These are phyloP conservation scores for Gallinago stenura DNA, from an alignment of 2,797 vertebrate species.

Conservation along the genomic window DNA sequence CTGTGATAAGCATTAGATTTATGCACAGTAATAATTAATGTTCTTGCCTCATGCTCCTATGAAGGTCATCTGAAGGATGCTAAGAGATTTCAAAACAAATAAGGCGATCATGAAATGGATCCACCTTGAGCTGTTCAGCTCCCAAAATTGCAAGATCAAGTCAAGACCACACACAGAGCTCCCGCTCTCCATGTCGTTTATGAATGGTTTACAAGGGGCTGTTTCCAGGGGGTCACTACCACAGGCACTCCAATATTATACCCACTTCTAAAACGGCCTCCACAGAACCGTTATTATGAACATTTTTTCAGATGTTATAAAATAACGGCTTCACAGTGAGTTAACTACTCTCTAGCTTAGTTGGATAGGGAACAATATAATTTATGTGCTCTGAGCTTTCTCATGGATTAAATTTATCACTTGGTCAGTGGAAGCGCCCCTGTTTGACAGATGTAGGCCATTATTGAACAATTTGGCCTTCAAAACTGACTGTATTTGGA, in stretches of 20 bases:
- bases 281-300: constrained; percentile 40
- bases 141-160: constrained; percentile 49
- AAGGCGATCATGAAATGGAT: constrained; percentile 59
- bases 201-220: constrained; percentile 67
- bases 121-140: constrained; percentile 58
- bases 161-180: constrained; percentile 67
- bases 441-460: constrained; percentile 58
- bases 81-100: constrained; percentile 64
- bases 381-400: constrained; percentile 64
- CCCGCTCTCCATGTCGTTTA: constrained; percentile 44
- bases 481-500: constrained; percentile 32
- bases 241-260: constrained; percentile 61
- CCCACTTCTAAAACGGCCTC: constrained; percentile 46
- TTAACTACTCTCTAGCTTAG: constrained; percentile 56
- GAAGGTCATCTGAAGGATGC: constrained; percentile 65
- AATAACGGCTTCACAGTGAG: constrained; percentile 37
- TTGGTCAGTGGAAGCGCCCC: constrained; percentile 59
- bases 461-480: constrained; percentile 59
- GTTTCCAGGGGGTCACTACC: constrained; percentile 57
- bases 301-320: constrained; percentile 69
- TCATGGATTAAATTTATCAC: constrained; percentile 66
- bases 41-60: constrained; percentile 34
- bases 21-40: constrained; percentile 58
- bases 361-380: constrained; percentile 47
- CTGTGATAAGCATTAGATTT: constrained; percentile 63